Evolutionary conservation across 2,888 invertebrate genomes (phyloP).

Genomic region (Drosophila monieri): DNA sequence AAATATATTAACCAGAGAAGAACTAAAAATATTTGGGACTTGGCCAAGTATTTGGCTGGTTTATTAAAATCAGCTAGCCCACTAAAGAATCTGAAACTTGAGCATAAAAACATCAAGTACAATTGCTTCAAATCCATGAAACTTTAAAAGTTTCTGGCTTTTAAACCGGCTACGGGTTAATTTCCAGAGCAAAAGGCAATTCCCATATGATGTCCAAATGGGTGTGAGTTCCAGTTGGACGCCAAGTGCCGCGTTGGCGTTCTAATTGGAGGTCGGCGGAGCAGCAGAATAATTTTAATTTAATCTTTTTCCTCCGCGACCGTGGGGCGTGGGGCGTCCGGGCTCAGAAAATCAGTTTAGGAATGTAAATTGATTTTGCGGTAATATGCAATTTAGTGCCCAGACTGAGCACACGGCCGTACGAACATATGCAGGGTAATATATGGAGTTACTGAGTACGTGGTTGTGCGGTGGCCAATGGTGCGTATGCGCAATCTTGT

Average conservation of each 20-base stretch:
- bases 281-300: constrained; percentile 74
- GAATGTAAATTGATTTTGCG: constrained; percentile 77
- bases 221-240: neutral
- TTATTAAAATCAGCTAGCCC: constrained; percentile 15
- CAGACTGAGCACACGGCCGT: constrained; percentile 8
- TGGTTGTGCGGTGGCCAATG: constrained; percentile 58
- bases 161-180: constrained; percentile 42
- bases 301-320: constrained; percentile 71
- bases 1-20: constrained; percentile 24
- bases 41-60: neutral
- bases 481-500: constrained; percentile 70
- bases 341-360: constrained; percentile 73
- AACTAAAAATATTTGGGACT: constrained; percentile 15
- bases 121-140: constrained; percentile 37
- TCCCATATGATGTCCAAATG: constrained; percentile 29
- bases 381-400: constrained; percentile 73
- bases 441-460: neutral
- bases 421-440: neutral
- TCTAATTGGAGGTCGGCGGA: constrained; percentile 65
- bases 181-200: constrained; percentile 24
- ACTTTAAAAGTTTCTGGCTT: constrained; percentile 18
- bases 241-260: constrained; percentile 46
- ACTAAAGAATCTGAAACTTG: constrained; percentile 3
- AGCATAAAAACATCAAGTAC: constrained; percentile 20
- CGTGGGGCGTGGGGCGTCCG: constrained; percentile 45